Base-by-base conservation (phyloP, 2,888 invertebrate genomes). In the Orchesellides sinensis region DNA sequence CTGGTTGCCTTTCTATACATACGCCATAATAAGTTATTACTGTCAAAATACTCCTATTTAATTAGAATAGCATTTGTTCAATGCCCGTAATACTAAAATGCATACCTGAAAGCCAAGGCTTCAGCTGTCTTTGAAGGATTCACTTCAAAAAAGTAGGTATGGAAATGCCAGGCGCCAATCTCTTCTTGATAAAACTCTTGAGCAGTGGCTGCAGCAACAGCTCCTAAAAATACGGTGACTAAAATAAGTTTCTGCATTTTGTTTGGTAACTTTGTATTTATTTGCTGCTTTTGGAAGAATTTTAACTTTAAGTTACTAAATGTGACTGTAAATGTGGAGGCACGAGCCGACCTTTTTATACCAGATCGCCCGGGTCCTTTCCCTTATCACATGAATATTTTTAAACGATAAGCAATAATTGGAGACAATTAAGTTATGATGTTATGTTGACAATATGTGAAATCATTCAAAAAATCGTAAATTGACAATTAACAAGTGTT, bases 81-180 rank as follows among this genome's bases (percentile, higher is more conserved):
- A 6, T 27, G 32, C n/a, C 4, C 49, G 49, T 49, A n/a, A 49
- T n/a, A 52, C 1, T 6, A 21, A 19, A 49, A 5, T 59, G 8
- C 2, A 8, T 65, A 85, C 85, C 85, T 83, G 49, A 85, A 63
- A 14, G 83, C 23, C 2, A 83, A 6, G 23, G 78, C 81, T 81
- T 85, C 83, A 10, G 69, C 70, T 0, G 74, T 61, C 10, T 45
- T 72, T 49, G 52, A 35, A 19, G 65, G 68, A 17, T 83, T 85
- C 8, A 65, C 45, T 27, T 85, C 83, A 17, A 85, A 84, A 32
- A 85, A 78, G 68, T 84, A 85, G 25, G 85, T 85, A 25, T 85
- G 85, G 73, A 85, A 84, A 79, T 85, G 85, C 61, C 74, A 85
- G 5, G 83, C 85, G 12, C 61, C 78, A 54, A 85, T 68, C 25